Evolutionary conservation across 1,140 invertebrate genomes (phyloP).

Genomic region (Nomia melanderi): DNA sequence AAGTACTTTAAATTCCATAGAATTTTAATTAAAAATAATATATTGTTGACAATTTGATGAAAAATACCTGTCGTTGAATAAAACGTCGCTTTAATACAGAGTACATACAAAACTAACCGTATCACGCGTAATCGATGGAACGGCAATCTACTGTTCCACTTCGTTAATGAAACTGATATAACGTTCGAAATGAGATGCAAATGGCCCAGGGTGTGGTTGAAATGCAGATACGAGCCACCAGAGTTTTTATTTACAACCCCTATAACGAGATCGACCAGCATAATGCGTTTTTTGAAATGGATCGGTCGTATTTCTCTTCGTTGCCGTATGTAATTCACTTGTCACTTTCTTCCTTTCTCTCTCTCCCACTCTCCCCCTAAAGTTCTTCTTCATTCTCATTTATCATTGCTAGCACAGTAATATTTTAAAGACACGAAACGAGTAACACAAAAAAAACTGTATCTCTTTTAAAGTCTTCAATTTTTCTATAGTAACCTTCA

Average conservation of each 20-base stretch:
- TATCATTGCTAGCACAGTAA: constrained; percentile 6
- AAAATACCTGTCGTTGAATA: constrained; percentile 1
- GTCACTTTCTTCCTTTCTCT: constrained; percentile 27
- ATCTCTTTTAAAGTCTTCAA: neutral
- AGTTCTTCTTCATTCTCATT: constrained; percentile 5
- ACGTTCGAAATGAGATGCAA: constrained; percentile 68
- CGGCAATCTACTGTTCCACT: constrained; percentile 62
- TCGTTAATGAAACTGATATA: constrained; percentile 71
- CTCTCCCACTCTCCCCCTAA: too few species aligned
- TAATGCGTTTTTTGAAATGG: constrained; percentile 58
- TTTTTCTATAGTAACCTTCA: neutral
- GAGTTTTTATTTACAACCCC: constrained; percentile 59
- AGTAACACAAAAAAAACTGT: neutral
- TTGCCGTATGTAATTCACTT: constrained; percentile 25
- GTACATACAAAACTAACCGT: constrained; percentile 27
- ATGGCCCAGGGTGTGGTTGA: constrained; percentile 62
- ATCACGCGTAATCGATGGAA: constrained; percentile 46
- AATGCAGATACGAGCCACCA: constrained; percentile 58
- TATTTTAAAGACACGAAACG: constrained; percentile 28
- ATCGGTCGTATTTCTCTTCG: constrained; percentile 49
- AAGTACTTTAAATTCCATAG: neutral
- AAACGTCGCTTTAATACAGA: constrained; percentile 7
- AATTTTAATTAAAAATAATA: neutral
- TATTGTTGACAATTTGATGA: neutral
- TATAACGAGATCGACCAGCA: constrained; percentile 42